Conservation (phyloP, 1,140 invertebrate genomes). For the Cepaea nemoralis region DNA sequence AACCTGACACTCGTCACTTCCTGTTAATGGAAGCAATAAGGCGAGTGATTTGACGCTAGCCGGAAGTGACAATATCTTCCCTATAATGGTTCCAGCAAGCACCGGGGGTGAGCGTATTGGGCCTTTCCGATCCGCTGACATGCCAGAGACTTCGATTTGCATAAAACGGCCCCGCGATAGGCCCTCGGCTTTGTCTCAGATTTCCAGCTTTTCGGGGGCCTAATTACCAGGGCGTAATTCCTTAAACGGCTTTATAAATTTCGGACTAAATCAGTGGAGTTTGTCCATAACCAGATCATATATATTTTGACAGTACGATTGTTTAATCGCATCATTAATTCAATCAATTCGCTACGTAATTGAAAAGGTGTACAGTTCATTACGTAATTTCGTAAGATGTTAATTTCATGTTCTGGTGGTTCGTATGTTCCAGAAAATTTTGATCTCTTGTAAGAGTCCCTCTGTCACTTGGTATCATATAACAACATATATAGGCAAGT, state of each 20-base stretch:
- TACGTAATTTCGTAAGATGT: no score
- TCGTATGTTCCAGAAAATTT: no score
- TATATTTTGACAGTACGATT: no score
- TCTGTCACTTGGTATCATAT: no score
- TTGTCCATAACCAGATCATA: no score
- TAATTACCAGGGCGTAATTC: conserved; percentile 10
- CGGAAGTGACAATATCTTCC: conserved; percentile 35
- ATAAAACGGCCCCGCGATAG: not conserved
- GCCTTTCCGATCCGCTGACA: conserved; percentile 22
- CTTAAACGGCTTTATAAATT: not conserved
- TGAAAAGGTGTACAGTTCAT: no score
- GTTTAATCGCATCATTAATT: no score
- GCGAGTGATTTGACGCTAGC: conserved; percentile 24
- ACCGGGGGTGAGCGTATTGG: not conserved
- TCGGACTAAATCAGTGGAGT: not conserved
- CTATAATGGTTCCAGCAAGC: conserved; percentile 19
- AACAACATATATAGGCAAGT: no score
- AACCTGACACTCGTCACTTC: conserved; percentile 11
- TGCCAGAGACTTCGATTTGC: not conserved
- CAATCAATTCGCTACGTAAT: no score
- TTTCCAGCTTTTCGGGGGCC: not conserved
- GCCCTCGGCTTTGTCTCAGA: not conserved
- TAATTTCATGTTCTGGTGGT: no score
- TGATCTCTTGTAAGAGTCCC: no score
- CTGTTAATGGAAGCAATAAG: conserved; percentile 32